Evolutionary conservation across 2,888 invertebrate genomes (phyloP), one percentile per base, ranked within the genome.

Genomic region (Calameuta pallipes): DNA sequence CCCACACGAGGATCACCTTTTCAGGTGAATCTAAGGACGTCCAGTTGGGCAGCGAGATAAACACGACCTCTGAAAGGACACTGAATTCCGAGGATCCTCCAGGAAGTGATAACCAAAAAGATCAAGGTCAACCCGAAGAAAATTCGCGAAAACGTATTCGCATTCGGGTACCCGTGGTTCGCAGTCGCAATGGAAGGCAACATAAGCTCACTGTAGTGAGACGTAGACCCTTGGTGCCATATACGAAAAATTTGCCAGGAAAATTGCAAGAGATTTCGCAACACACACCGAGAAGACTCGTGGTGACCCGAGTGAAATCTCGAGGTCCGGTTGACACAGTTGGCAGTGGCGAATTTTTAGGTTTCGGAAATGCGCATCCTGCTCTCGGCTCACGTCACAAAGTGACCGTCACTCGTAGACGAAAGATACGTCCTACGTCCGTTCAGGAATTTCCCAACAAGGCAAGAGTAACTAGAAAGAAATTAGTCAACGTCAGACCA

Each of bases 151-250:
- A 90, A 82, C 87, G 90, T 79, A 88, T 92, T 1, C 87, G 90
- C 77, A 88, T 92, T 35, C 90, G 91, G 78, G 90, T 92, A 30
- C 92, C 92, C 1, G 87, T 91, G 3, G 84, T 87, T 36, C 87
- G 87, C 73, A 85, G 82, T 69, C 88, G 88, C 82, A 83, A 79
- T 56, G 86, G 86, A 11, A 85, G 84, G 30, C 89, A 89, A 34
- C 90, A 91, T 74, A 90, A 90, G 56, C 80, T 88, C 15, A 91
- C 91, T 1, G 89, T 91, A 34, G 90, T 91, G 4, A 85, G 89
- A 78, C 87, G 90, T 6, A 85, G 91, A 74, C 91, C 91, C 0
- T 70, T 91, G 1, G 79, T 83, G 11, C 81, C 88, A 6, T 86
- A 86, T 41, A 86, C 85, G 13, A 82, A 82, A 36, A 75, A 80